Base-by-base conservation (phyloP, 2,888 invertebrate species). In the Diaphora mendica region DNA sequence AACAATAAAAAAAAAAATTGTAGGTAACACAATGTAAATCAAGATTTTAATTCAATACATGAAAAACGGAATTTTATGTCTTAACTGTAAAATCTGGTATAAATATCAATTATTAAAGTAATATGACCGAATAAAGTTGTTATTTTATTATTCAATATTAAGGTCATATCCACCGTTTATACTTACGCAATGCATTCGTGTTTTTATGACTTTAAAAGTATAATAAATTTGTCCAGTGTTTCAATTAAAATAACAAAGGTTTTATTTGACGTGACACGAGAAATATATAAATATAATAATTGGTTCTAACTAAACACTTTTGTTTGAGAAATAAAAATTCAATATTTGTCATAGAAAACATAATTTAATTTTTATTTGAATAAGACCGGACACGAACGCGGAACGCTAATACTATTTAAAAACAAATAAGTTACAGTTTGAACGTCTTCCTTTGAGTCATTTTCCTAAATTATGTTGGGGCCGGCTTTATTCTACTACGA, bases 131-230 rank as follows among this genome's bases (percentile, higher is more conserved):
- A 33, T 48, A 44, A 30, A 30, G 30, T 9, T 67, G 67, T 67
- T 48, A 30, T 48, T 20, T 44, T 67, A 48, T 44, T 67, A 44
- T 67, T 67, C 15, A 59, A 30, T 62, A 62, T 3, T 62, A 62
- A 62, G 30, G n/a, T 44, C 67, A 30, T 30, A 67, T 1, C 44
- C 44, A 30, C 11, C 23, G 30, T 67, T 11, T 67, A 30, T 23
- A 44, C 9, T 67, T 67, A 48, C 44, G 67, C 44, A 48, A 67
- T 67, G 67, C 44, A 67, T 30, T 30, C 30, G 7, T 30, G 20
- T 48, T 67, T 26, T 67, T 67, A 67, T 67, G 42, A 67, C 26
- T 44, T 66, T 23, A 23, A 67, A 11, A 17, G 30, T 44, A 30
- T n/a, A 20, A 48, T 48, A 44, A 23, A 48, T 30, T 23, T 48